Conservation (phyloP, 2,113 vertebrate species). For the Spermophilus dauricus region DNA sequence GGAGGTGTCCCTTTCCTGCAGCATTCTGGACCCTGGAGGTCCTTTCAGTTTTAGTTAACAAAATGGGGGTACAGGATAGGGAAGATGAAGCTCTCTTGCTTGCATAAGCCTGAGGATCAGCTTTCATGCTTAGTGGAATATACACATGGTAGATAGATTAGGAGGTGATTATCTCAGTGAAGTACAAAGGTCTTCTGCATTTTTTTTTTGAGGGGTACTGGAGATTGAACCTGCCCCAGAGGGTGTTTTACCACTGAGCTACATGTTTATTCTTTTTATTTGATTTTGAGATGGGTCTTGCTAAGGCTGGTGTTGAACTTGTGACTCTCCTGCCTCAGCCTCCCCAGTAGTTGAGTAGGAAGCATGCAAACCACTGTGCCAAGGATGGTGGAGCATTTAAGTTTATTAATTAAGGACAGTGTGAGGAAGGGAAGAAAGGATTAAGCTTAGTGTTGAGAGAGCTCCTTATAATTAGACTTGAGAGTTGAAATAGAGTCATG, state of each 20-base stretch:
- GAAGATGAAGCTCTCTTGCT: not conserved
- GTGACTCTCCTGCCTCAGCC: not conserved
- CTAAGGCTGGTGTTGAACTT: not conserved
- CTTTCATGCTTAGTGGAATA: not conserved
- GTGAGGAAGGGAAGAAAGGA: not conserved
- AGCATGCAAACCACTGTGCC: not conserved
- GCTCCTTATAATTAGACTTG: not conserved
- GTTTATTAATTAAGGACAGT: not conserved
- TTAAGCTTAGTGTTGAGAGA: not conserved
- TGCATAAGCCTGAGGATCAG: not conserved
- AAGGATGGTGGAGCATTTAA: not conserved
- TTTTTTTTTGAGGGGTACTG: not conserved
- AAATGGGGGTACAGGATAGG: too few species aligned
- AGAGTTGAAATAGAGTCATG: not conserved
- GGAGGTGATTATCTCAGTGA: not conserved
- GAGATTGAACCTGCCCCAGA: not conserved
- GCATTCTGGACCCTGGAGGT: not conserved
- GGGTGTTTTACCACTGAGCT: not conserved
- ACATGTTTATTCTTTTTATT: not conserved
- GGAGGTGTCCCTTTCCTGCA: not conserved
- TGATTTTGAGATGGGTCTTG: not conserved
- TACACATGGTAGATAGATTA: not conserved
- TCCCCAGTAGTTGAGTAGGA: not conserved
- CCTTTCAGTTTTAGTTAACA: not conserved
- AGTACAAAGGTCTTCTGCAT: not conserved